Percentiles rank a stretch among this genome's conserved stretches.
These are phyloP conservation scores for Pristis pectinata DNA, from an alignment of 2,797 vertebrate species.

Conservation along the genomic window DNA sequence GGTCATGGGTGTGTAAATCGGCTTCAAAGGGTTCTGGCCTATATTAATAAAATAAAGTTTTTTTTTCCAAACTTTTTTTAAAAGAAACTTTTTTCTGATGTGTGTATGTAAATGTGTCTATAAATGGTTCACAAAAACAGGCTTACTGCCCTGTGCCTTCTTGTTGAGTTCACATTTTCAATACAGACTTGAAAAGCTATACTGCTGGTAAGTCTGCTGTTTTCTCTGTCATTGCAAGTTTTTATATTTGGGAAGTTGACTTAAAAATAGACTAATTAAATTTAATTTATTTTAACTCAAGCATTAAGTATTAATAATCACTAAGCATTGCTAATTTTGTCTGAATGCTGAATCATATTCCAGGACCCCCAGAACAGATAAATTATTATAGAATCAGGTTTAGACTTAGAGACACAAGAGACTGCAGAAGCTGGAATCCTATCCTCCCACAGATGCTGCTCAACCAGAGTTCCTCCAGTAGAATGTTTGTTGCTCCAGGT, in stretches of 20 bases:
- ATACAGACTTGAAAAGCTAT: not conserved
- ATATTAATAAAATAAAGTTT: not conserved
- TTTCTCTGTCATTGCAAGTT: not conserved
- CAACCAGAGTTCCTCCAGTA: too few relatives aligned
- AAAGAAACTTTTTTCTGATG: too few relatives aligned
- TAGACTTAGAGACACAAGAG: not conserved
- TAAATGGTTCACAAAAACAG: not conserved
- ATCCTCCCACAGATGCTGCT: too few relatives aligned
- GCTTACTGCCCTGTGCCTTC: too few relatives aligned
- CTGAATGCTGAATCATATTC: not conserved
- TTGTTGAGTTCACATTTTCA: not conserved
- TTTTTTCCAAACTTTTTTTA: not conserved
- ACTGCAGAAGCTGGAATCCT: too few relatives aligned
- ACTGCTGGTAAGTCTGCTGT: not conserved
- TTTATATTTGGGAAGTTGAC: not conserved
- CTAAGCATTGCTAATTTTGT: not conserved
- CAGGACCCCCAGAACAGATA: not conserved
- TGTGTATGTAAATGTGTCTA: too few relatives aligned
- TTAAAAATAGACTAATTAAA: not conserved
- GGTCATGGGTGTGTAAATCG: slow-evolving; percentile 60
- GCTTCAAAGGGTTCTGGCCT: slow-evolving; percentile 61
- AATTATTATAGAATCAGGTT: not conserved
- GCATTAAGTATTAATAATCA: not conserved
- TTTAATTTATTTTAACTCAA: not conserved
- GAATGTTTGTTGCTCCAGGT: not conserved